Evolutionary conservation across 2,113 vertebrate genomes (phyloP).

Genomic region (Rhipidura dahli): DNA sequence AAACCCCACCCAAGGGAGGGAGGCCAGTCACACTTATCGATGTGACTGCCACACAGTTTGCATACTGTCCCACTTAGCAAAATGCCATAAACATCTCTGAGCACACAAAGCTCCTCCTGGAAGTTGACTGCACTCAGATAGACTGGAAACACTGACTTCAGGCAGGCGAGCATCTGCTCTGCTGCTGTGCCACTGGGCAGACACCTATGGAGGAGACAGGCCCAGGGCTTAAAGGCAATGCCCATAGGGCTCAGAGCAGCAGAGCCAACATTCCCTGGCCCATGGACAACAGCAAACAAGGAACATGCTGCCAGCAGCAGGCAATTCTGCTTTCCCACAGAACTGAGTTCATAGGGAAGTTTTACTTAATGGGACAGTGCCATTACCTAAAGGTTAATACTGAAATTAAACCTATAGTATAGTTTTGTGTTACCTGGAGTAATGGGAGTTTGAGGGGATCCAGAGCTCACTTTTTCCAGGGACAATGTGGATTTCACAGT

Average conservation of each 20-base stretch:
- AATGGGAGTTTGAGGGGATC: not conserved
- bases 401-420: not conserved
- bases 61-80: not conserved
- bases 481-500: not conserved
- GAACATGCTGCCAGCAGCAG: not conserved
- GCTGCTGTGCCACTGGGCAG: not conserved
- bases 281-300: not conserved
- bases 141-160: not conserved
- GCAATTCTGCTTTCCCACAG: not conserved
- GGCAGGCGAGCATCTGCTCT: rapidly evolving
- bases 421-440: not conserved
- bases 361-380: not conserved
- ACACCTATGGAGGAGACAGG: not conserved
- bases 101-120: not conserved
- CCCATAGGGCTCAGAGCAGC: not conserved
- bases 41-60: rapidly evolving
- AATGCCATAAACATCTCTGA: not conserved
- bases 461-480: not conserved
- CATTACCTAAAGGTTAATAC: not conserved
- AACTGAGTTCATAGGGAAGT: not conserved
- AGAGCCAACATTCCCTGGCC: rapidly evolving
- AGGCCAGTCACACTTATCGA: not conserved
- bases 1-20: not conserved
- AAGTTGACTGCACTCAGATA: not conserved
- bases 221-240: not conserved